Evolutionary conservation across 1,140 invertebrate genomes (phyloP).

Genomic region (Bombyx mori): DNA sequence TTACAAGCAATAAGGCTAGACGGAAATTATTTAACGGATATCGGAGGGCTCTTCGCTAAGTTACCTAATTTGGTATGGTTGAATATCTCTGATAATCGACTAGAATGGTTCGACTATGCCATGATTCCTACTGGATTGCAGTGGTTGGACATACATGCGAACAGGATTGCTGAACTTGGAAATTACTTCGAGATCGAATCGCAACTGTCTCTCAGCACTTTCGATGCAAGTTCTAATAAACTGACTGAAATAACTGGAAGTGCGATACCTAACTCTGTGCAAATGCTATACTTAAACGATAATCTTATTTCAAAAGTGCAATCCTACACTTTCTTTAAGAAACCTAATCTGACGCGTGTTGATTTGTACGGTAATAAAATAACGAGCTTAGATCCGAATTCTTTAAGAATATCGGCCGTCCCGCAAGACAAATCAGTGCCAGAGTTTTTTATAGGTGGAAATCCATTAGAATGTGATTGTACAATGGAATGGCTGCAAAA

Average conservation of each 20-base stretch:
- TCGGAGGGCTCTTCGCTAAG: conserved; percentile 87
- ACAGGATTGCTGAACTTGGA: conserved; percentile 88
- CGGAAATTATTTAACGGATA: conserved; percentile 89
- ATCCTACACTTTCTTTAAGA: conserved; percentile 94
- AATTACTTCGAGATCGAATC: conserved; percentile 93
- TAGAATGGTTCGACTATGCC: conserved; percentile 92
- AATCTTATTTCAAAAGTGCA: conserved; percentile 91
- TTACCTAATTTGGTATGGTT: conserved; percentile 91
- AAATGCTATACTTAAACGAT: conserved; percentile 87
- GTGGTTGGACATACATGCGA: conserved; percentile 91
- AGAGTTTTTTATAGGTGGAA: conserved; percentile 92
- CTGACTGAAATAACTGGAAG: conserved; percentile 88
- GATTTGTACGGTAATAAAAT: conserved; percentile 90
- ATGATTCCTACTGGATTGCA: conserved; percentile 90
- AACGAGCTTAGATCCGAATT: conserved; percentile 87
- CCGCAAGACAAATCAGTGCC: conserved; percentile 83
- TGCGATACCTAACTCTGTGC: conserved; percentile 89
- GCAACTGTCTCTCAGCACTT: conserved; percentile 84
- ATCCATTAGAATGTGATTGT: conserved; percentile 93
- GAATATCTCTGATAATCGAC: conserved; percentile 91
- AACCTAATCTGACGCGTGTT: conserved; percentile 89
- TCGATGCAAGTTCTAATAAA: conserved; percentile 89
- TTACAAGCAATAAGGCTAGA: conserved; percentile 90
- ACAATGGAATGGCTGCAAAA: conserved; percentile 81
- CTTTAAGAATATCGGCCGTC: conserved; percentile 85